Evolutionary conservation across 92 coral and sea anemone genomes (phyloP).

Genomic region (Phenganax marumi): DNA sequence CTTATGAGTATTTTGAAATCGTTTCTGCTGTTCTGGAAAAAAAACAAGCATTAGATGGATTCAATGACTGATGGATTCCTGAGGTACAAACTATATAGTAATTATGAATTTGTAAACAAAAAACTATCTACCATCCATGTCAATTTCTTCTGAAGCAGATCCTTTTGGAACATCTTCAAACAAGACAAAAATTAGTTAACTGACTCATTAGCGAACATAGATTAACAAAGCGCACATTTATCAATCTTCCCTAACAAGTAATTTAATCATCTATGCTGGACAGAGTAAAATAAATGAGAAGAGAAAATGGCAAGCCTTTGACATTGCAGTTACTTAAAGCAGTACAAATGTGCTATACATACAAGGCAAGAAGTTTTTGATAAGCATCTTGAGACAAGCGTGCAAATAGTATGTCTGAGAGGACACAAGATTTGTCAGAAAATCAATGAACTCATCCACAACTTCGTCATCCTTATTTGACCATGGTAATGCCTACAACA

Average conservation of each 20-base stretch:
- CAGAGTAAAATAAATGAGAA: neutral
- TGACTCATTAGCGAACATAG: neutral
- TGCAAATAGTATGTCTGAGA: slow-evolving; percentile 92
- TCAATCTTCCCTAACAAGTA: neutral
- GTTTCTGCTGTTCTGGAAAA: slow-evolving; percentile 62
- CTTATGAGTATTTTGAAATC: slow-evolving; percentile 68
- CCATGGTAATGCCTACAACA: slow-evolving; percentile 69
- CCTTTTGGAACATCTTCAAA: slow-evolving; percentile 37
- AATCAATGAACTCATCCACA: slow-evolving; percentile 79
- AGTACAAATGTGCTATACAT: neutral
- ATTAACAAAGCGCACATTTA: neutral
- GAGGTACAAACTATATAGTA: no score
- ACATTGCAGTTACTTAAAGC: neutral
- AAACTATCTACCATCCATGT: slow-evolving; percentile 36
- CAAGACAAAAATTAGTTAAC: neutral
- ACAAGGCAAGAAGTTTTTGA: slow-evolving; percentile 84
- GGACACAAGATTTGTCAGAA: slow-evolving; percentile 77
- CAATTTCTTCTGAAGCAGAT: slow-evolving; percentile 27
- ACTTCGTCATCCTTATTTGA: slow-evolving; percentile 73
- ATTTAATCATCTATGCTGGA: neutral
- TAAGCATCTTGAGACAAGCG: slow-evolving; percentile 87
- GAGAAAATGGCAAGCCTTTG: neutral
- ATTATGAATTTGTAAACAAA: no score
- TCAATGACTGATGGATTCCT: no score
- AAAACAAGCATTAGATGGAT: neutral